Percentiles rank a stretch among this genome's conserved stretches.
Evolutionary conservation across 2,113 vertebrate genomes (phyloP).

Genomic region (Chlamydotis undulata): DNA sequence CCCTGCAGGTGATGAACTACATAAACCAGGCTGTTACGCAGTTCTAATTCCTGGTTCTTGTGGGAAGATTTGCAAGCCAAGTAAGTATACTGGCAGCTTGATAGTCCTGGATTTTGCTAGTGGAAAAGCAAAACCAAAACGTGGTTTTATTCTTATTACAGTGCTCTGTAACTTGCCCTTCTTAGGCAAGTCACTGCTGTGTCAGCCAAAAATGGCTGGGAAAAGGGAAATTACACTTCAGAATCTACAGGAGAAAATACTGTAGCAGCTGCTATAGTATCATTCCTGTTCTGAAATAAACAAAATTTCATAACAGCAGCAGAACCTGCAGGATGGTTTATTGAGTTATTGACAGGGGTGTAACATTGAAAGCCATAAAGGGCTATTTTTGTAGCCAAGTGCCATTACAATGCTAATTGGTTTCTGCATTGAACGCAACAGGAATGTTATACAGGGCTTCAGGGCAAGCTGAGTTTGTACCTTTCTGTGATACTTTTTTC

Average conservation of each 20-base stretch:
- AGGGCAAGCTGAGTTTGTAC: neutral
- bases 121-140: neutral
- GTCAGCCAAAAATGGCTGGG: neutral
- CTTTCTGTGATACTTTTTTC: neutral
- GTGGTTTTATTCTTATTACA: neutral
- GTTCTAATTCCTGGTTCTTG: neutral
- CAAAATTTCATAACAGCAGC: neutral
- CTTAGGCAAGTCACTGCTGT: neutral
- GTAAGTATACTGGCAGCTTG: neutral
- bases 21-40: neutral
- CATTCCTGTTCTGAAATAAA: neutral
- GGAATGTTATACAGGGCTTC: conserved; percentile 5
- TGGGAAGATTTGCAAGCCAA: neutral
- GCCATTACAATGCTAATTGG: conserved; percentile 46
- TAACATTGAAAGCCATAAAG: conserved; percentile 30
- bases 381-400: conserved; percentile 26
- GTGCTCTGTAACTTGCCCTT: neutral
- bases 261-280: neutral
- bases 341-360: conserved; percentile 25
- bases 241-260: neutral
- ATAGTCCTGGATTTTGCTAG: neutral
- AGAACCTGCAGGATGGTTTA: conserved; percentile 27
- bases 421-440: neutral
- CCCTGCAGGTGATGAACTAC: neutral
- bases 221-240: neutral